phyloP scores from a whole-genome alignment of 2,797 vertebrate species.

The Galaxias olidus region DNA sequence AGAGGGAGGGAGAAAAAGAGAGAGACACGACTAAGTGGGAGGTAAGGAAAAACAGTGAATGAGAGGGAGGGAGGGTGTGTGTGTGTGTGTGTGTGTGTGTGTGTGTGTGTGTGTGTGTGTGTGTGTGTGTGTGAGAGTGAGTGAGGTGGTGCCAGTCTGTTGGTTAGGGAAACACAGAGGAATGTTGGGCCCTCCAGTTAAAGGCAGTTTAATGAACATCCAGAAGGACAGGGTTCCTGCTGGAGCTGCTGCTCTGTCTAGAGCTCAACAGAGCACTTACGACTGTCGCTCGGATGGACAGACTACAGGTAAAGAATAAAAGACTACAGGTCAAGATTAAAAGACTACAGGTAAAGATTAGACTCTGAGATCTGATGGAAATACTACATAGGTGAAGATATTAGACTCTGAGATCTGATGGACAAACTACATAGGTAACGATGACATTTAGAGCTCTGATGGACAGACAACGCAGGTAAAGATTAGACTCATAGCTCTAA shows the following conservation, averaged over 20 bases:
- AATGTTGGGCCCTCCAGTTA: slow-evolving; percentile 76
- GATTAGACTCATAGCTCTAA: too few species aligned
- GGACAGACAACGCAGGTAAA: too few species aligned
- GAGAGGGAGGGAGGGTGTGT: not conserved
- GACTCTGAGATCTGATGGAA: too few species aligned
- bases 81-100: not conserved
- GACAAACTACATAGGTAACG: too few species aligned
- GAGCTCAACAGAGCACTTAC: too few species aligned
- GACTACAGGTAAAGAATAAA: too few species aligned
- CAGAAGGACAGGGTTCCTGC: slow-evolving; percentile 34
- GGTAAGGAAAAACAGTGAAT: not conserved
- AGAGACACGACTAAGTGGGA: not conserved
- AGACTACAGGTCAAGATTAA: too few species aligned
- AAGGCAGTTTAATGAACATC: slow-evolving; percentile 77
- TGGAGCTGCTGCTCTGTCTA: slow-evolving; percentile 4
- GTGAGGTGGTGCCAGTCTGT: slow-evolving; percentile 66
- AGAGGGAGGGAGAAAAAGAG: not conserved
- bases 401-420: too few species aligned
- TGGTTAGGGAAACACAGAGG: slow-evolving; percentile 74
- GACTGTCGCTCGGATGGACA: too few species aligned
- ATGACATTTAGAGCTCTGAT: too few species aligned
- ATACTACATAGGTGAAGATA: too few species aligned
- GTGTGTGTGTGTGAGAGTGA: slow-evolving; percentile 13
- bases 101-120: slow-evolving; percentile 16
- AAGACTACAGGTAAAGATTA: too few species aligned